Conservation (phyloP, 2,113 vertebrate species). For the Paramisgurnus dabryanus region DNA sequence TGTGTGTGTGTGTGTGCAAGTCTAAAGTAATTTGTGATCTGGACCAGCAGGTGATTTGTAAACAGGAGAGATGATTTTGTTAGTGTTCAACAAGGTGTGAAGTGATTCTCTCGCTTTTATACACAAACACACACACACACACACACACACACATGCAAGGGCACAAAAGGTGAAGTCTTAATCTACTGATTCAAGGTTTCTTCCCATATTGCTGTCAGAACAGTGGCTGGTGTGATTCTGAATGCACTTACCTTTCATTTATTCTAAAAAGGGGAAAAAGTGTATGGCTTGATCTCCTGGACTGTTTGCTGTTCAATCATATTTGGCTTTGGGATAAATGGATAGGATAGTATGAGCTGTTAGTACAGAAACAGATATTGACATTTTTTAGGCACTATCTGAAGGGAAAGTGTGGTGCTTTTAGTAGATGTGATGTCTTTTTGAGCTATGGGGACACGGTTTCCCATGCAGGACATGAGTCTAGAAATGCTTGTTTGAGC, state of each 20-base stretch:
- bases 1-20: neutral
- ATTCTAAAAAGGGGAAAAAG: neutral
- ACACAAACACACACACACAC: neutral
- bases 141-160: neutral
- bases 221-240: neutral
- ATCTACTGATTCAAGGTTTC: neutral
- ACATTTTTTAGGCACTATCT: neutral
- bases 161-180: neutral
- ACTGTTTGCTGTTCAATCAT: neutral
- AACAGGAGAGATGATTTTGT: constrained; percentile 43
- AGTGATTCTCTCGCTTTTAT: neutral
- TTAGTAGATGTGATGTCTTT: too few species aligned
- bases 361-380: neutral
- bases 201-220: neutral
- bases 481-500: too few species aligned
- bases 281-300: neutral
- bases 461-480: too few species aligned
- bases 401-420: neutral
- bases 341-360: neutral
- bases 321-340: constrained; percentile 16
- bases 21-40: constrained; percentile 15
- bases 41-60: constrained; percentile 46
- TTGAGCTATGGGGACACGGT: too few species aligned
- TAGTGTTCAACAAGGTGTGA: constrained; percentile 32
- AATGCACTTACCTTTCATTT: neutral